Percentiles rank a stretch among this genome's conserved stretches.
Evolutionary conservation across 1,140 invertebrate genomes (phyloP).

Genomic region (Drosophila nasuta): DNA sequence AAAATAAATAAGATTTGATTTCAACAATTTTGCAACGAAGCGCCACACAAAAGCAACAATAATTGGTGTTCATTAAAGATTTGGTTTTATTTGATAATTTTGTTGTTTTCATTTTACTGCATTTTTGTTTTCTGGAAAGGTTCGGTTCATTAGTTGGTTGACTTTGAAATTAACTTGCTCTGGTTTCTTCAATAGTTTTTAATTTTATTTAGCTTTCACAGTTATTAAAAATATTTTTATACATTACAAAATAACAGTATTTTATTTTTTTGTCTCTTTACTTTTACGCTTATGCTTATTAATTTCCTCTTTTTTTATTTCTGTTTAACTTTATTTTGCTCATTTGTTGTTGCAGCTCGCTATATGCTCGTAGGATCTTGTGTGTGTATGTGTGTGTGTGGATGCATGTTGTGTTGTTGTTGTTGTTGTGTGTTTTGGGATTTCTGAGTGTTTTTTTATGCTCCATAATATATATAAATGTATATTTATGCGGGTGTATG

Average conservation of each 20-base stretch:
- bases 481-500: conserved; percentile 36
- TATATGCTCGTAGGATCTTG: conserved; percentile 57
- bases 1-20: conserved; percentile 18
- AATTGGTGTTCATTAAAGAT: conserved; percentile 67
- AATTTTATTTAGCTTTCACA: conserved; percentile 85
- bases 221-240: conserved; percentile 85
- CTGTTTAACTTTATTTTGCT: conserved; percentile 61
- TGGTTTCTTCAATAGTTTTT: conserved; percentile 75
- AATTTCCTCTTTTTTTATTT: conserved; percentile 53
- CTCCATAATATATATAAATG: conserved; percentile 36
- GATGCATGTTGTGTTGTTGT: conserved; percentile 7
- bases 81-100: conserved; percentile 74
- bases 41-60: conserved; percentile 67
- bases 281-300: conserved; percentile 79
- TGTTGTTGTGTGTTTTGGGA: conserved; percentile 27
- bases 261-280: conserved; percentile 68
- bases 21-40: conserved; percentile 58
- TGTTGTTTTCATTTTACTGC: conserved; percentile 36
- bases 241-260: conserved; percentile 85
- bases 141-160: conserved; percentile 60
- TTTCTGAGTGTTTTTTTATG: conserved; percentile 45
- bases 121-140: conserved; percentile 69
- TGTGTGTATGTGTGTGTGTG: conserved; percentile 28
- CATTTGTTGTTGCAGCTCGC: conserved; percentile 77
- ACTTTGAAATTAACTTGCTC: conserved; percentile 61